A percentile compares a stretch with the other conserved stretches of the same genome.
Evolutionary conservation across 1,140 invertebrate genomes (phyloP).

Genomic region (Galleria mellonella): DNA sequence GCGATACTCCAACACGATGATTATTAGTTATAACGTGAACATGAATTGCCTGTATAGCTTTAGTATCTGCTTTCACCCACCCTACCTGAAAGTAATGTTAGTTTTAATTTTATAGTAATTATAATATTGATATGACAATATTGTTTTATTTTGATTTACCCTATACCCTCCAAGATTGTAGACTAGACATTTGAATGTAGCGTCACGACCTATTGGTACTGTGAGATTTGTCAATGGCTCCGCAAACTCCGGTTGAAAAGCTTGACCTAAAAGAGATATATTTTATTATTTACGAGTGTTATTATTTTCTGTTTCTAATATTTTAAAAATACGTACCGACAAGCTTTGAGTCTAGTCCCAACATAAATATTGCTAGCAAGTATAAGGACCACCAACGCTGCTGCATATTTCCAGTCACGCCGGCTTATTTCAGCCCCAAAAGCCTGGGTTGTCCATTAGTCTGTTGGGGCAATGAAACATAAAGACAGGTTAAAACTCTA

Average conservation of each 20-base stretch:
- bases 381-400: constrained; percentile 53
- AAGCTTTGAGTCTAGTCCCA: constrained; percentile 56
- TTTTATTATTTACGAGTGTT: not conserved
- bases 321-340: constrained; percentile 32
- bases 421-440: constrained; percentile 17
- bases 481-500: too few species aligned
- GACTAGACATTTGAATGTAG: constrained; percentile 90
- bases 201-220: constrained; percentile 88
- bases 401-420: constrained; percentile 44
- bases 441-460: constrained; percentile 29
- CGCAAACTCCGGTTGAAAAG: constrained; percentile 89
- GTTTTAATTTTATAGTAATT: not conserved
- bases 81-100: constrained; percentile 79
- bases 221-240: constrained; percentile 89
- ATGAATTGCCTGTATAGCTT: constrained; percentile 91
- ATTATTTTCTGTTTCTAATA: not conserved
- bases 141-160: constrained; percentile 76
- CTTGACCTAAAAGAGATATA: constrained; percentile 72
- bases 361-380: constrained; percentile 49
- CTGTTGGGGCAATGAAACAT: constrained; percentile 11
- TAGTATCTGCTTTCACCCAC: constrained; percentile 91
- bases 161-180: constrained; percentile 91
- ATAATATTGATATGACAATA: not conserved
- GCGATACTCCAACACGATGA: constrained; percentile 85
- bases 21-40: constrained; percentile 93